Base-by-base conservation (phyloP, 2,797 vertebrate species). In the Sphenopsis melanotis region DNA sequence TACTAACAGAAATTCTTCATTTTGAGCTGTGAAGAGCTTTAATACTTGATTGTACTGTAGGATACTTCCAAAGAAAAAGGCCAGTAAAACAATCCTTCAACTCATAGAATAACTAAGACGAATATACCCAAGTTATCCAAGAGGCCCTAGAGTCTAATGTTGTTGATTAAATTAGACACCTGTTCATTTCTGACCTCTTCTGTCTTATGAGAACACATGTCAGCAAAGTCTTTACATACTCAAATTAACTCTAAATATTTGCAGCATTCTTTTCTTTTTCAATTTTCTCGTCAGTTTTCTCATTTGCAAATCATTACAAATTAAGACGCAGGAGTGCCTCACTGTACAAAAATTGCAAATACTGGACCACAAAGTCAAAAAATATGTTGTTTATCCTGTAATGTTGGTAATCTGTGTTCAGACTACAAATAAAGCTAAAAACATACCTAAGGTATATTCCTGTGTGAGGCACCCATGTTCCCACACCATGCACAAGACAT, bases 401-500 rank as follows among this genome's bases (percentile, higher is more conserved):
- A 87, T 29, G 42, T 57, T 19, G 41, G n/a, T 52, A 57, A 90
- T 53, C 49, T 94, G 90, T 90, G 64, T 80, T 79, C 50, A 46
- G 85, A 63, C 56, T 41, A 79, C 64, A 84, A 36, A 61, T 59
- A 92, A 93, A 30, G 66, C 80, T 90, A 75, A 92, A 94, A 96
- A 71, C 66, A 65, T 85, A 95, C 55, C 81, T 74, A 83, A 90
- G 60, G 34, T 86, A 87, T 80, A 84, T 46, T 79, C 61, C n/a
- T 34, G 69, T 47, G 89, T 39, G 72, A 93, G 85, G 88, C 26
- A 44, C 70, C 91, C 83, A 3, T 90, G 92, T 96, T 95, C 95
- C 95, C 96, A 85, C 77, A 75, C 97, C 97, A 97, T 96, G 95
- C 94, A 83, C 97, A 93, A 97, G 97, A 97, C 98, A 99, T 98